phyloP scores from a whole-genome alignment of 2,113 vertebrate genomes.

The Ahaetulla prasina region DNA sequence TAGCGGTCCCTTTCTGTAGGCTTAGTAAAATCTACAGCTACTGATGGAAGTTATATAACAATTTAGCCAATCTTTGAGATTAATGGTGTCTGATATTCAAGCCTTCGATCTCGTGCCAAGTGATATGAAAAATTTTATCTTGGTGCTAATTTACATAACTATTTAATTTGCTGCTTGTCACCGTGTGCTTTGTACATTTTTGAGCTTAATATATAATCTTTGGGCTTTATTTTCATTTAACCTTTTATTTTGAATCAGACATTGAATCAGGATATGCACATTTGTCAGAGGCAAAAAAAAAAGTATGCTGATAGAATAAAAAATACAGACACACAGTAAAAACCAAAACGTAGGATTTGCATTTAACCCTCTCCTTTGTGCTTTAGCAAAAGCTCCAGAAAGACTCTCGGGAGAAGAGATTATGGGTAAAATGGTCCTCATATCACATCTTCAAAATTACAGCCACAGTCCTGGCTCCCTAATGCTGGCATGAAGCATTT shows the following conservation, averaged over 20 bases:
- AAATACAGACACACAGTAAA: neutral
- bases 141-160: neutral
- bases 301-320: neutral
- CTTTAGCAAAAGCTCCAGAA: neutral
- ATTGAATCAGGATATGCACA: neutral
- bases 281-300: neutral
- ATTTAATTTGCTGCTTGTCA: neutral
- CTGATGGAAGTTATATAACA: neutral
- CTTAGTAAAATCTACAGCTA: neutral
- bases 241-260: neutral
- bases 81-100: neutral
- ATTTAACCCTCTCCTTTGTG: neutral
- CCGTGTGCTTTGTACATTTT: neutral
- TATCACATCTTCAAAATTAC: neutral
- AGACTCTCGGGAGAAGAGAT: neutral
- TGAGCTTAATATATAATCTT: neutral
- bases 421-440: neutral
- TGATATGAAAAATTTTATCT: neutral
- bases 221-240: neutral
- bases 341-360: neutral
- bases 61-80: neutral
- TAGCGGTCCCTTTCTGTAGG: neutral
- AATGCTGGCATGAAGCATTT: neutral
- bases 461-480: neutral
- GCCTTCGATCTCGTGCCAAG: neutral